These are phyloP conservation scores for Enteromius fasciolatus DNA, from an alignment of 2,797 vertebrate species.

Conservation along the genomic window DNA sequence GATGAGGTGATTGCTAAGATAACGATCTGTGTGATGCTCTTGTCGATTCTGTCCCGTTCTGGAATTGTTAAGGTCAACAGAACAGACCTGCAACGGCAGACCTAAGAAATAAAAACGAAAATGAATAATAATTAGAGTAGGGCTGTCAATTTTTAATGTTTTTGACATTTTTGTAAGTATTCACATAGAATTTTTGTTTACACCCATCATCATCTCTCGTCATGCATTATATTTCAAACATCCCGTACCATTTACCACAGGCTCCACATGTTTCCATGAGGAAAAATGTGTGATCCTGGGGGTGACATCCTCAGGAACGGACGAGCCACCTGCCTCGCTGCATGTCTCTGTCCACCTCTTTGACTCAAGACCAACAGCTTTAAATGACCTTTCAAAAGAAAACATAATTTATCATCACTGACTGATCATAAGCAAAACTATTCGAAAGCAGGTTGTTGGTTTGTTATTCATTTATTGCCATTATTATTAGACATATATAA, in stretches of 20 bases:
- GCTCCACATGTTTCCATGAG: not conserved
- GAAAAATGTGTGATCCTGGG: not conserved
- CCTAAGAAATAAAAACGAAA: constrained; percentile 66
- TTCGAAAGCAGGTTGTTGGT: not conserved
- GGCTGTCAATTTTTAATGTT: too few species aligned
- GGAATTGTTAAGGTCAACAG: constrained; percentile 79
- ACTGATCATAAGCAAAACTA: not conserved
- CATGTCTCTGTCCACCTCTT: not conserved
- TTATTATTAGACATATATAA: not conserved
- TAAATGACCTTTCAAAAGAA: constrained; percentile 5
- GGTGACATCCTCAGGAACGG: not conserved
- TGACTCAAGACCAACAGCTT: not conserved
- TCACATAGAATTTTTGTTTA: not conserved
- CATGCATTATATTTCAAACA: not conserved
- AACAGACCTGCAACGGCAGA: constrained; percentile 75
- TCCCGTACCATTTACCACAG: not conserved
- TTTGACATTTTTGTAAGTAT: not conserved
- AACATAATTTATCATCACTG: not conserved
- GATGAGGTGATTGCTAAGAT: constrained; percentile 77
- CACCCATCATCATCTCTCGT: not conserved
- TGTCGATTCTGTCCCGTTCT: constrained; percentile 73
- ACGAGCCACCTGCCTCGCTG: not conserved
- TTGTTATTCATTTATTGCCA: not conserved
- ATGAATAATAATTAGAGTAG: too few species aligned
- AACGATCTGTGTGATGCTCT: constrained; percentile 82